Conservation (phyloP, 1,140 invertebrate genomes). For the Theocolax elegans region DNA sequence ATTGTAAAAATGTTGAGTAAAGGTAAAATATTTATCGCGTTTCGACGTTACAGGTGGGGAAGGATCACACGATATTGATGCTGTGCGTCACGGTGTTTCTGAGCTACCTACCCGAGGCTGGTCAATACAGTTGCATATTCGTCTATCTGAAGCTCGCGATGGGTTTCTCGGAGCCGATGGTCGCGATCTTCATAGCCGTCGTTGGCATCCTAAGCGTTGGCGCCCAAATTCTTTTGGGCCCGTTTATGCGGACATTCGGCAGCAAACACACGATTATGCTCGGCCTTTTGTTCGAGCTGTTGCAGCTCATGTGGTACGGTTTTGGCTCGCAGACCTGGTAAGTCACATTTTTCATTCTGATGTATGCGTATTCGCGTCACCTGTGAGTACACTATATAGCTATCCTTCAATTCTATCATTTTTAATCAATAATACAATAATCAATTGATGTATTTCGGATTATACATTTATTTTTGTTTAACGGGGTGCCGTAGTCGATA, state of each 20-base stretch:
- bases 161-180: conserved; percentile 94
- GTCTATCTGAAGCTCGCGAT: conserved; percentile 98
- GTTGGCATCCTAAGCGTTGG: conserved; percentile 96
- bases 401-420: too few species aligned
- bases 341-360: too few species aligned
- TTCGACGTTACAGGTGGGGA: conserved; percentile 89
- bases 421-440: too few species aligned
- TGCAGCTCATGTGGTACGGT: conserved; percentile 97
- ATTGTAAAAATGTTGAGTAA: too few species aligned
- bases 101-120: conserved; percentile 97
- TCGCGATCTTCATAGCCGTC: conserved; percentile 97
- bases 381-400: too few species aligned
- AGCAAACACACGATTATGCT: conserved; percentile 98
- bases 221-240: conserved; percentile 84
- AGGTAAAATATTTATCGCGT: too few species aligned
- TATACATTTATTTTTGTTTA: too few species aligned
- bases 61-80: conserved; percentile 95
- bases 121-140: conserved; percentile 99
- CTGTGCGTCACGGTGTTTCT: conserved; percentile 97
- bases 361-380: too few species aligned
- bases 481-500: too few species aligned
- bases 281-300: conserved; percentile 94
- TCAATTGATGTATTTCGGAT: too few species aligned
- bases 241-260: conserved; percentile 91
- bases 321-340: conserved; percentile 88